Evolutionary conservation across 1,140 invertebrate genomes (phyloP).

Genomic region (Mylabris phalerata): DNA sequence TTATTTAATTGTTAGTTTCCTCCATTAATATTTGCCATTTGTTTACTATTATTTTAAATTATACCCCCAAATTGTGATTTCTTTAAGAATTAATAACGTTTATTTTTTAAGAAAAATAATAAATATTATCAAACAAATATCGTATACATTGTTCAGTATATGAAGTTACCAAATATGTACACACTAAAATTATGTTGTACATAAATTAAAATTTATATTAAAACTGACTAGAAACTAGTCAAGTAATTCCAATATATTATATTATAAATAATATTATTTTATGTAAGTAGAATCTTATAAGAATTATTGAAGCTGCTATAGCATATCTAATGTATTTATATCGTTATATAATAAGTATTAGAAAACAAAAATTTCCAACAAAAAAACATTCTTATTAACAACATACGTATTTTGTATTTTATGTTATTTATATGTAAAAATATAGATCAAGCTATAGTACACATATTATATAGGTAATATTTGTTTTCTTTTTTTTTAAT

Average conservation of each 20-base stretch:
- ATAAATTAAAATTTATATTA: slow-evolving; percentile 26
- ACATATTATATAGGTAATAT: slow-evolving; percentile 31
- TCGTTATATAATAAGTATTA: slow-evolving; percentile 25
- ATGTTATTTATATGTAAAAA: slow-evolving; percentile 30
- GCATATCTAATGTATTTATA: slow-evolving; percentile 37
- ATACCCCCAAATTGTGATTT: slow-evolving; percentile 34
- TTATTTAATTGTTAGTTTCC: slow-evolving; percentile 2
- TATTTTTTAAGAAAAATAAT: neutral
- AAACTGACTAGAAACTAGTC: slow-evolving; percentile 41
- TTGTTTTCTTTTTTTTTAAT: slow-evolving; percentile 39
- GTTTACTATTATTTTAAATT: slow-evolving; percentile 16
- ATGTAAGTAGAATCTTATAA: slow-evolving; percentile 25
- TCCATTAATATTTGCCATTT: slow-evolving; percentile 3
- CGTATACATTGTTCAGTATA: slow-evolving; percentile 35
- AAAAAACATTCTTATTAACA: neutral
- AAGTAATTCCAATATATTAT: slow-evolving; percentile 29
- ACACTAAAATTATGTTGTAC: slow-evolving; percentile 35
- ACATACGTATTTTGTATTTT: slow-evolving; percentile 23
- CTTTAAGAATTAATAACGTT: slow-evolving; percentile 8
- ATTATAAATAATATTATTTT: slow-evolving; percentile 10
- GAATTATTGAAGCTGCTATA: slow-evolving; percentile 25
- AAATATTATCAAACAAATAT: slow-evolving; percentile 19
- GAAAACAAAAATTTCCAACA: slow-evolving; percentile 19
- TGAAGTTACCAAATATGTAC: slow-evolving; percentile 43
- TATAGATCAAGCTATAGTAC: slow-evolving; percentile 35